Percentiles rank a stretch among this genome's conserved stretches.
These are phyloP conservation scores for Ophiothrix spiculata DNA, from an alignment of 35 echinoderm and acorn worm species.

Conservation along the genomic window DNA sequence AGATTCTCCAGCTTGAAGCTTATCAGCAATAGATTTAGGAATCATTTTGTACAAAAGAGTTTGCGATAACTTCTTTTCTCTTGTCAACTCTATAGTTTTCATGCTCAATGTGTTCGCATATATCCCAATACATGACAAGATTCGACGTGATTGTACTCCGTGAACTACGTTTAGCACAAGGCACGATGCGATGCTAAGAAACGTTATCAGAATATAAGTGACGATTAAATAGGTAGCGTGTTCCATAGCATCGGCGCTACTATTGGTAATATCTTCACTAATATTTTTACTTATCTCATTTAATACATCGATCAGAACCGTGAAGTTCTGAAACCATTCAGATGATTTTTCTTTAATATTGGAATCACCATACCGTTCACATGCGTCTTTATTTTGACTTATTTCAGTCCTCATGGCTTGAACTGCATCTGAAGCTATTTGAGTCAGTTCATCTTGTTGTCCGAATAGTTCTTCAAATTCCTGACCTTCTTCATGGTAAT, in stretches of 20 bases:
- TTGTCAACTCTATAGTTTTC: not conserved
- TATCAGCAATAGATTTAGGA: not conserved
- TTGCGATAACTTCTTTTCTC: not conserved
- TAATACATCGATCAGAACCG: constrained; percentile 20
- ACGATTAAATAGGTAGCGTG: not conserved
- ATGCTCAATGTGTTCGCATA: not conserved
- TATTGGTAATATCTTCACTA: not conserved
- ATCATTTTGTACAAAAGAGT: not conserved
- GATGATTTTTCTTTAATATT: not conserved
- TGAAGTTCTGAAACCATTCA: constrained; percentile 44
- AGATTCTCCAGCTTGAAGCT: not conserved
- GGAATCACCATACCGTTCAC: constrained; percentile 2
- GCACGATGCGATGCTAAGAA: not conserved
- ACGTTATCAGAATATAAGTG: not conserved
- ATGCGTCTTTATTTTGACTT: constrained; percentile 1
- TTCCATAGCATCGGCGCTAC: not conserved
- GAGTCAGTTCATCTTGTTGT: not conserved
- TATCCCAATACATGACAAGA: not conserved
- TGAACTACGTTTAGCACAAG: not conserved
- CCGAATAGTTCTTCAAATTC: not conserved
- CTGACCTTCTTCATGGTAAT: not conserved
- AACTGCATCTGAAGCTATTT: not conserved
- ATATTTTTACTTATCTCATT: not conserved
- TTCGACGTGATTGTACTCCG: not conserved
- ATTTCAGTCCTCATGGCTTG: constrained; percentile 27